These are phyloP conservation scores for Solea solea DNA, from an alignment of 2,113 vertebrate species.

Conservation along the genomic window DNA sequence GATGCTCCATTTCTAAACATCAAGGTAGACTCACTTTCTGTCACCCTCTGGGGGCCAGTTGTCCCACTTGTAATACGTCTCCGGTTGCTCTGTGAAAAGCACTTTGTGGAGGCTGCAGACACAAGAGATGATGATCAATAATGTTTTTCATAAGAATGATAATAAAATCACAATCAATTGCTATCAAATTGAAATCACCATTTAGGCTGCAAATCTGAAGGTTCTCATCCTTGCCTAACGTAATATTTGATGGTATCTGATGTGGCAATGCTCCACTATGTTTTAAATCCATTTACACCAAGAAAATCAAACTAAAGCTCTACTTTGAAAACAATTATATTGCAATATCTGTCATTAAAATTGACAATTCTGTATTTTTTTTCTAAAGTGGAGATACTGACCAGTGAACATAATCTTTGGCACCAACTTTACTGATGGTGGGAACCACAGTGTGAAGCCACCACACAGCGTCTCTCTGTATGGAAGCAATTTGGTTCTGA, in stretches of 20 bases:
- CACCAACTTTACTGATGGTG: conserved; percentile 92
- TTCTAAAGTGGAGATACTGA: conserved; percentile 56
- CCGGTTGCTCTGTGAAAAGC: conserved; percentile 97
- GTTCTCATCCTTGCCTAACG: no score
- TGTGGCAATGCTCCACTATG: no score
- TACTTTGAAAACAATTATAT: no score
- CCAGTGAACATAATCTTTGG: conserved; percentile 98
- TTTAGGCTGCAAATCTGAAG: background rate
- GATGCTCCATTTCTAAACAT: background rate
- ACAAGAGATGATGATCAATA: background rate
- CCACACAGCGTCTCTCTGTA: conserved; percentile 97
- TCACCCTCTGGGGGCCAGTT: conserved; percentile 99
- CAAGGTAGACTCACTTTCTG: conserved; percentile 88
- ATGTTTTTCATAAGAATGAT: background rate
- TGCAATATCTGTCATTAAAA: no score
- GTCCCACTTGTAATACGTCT: conserved; percentile 99
- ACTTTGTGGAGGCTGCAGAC: conserved; percentile 94
- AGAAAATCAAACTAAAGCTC: no score
- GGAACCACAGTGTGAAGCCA: conserved; percentile 98
- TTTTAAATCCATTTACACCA: no score
- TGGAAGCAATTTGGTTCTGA: conserved; percentile 96
- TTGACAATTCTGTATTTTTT: no score
- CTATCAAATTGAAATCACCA: background rate
- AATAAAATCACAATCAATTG: no score
- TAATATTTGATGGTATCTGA: no score